phyloP scores from a whole-genome alignment of 2,113 vertebrate species.

The Chiloscyllium plagiosum region DNA sequence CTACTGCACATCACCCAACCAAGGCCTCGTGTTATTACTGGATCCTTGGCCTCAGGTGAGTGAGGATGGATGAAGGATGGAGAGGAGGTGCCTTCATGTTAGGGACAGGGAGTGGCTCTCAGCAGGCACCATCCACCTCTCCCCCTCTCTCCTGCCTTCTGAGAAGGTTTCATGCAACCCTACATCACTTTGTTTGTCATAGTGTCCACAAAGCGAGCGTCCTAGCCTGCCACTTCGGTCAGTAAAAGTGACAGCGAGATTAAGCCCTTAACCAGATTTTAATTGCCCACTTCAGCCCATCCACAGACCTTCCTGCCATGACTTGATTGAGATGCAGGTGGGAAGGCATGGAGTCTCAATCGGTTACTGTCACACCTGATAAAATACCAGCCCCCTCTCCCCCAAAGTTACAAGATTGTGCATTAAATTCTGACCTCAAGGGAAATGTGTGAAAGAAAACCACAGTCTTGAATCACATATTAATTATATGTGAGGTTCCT shows the following conservation, averaged over 20 bases:
- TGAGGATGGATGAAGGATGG: neutral
- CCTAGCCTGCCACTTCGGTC: too few species aligned
- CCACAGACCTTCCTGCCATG: neutral
- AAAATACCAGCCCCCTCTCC: neutral
- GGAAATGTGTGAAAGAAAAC: neutral
- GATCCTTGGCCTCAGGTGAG: neutral
- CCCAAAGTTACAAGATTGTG: neutral
- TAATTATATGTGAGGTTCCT: conserved; percentile 37
- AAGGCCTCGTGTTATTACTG: too few species aligned
- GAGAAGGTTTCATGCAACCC: neutral
- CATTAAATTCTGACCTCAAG: neutral
- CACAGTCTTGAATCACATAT: neutral
- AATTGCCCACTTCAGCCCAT: neutral
- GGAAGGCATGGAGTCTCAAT: neutral
- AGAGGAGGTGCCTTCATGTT: too few species aligned
- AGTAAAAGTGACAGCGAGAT: neutral
- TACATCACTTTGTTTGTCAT: neutral
- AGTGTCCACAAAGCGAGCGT: neutral
- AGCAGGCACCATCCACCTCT: too few species aligned
- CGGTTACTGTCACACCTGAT: neutral
- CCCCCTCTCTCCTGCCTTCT: too few species aligned
- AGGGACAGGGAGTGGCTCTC: neutral
- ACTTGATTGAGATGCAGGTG: neutral
- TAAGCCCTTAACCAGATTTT: neutral
- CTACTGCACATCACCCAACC: neutral